Evolutionary conservation across 64 coral and sea anemone species (phyloP), one percentile per base, ranked within the genome.

Genomic region (Montipora foliosa): DNA sequence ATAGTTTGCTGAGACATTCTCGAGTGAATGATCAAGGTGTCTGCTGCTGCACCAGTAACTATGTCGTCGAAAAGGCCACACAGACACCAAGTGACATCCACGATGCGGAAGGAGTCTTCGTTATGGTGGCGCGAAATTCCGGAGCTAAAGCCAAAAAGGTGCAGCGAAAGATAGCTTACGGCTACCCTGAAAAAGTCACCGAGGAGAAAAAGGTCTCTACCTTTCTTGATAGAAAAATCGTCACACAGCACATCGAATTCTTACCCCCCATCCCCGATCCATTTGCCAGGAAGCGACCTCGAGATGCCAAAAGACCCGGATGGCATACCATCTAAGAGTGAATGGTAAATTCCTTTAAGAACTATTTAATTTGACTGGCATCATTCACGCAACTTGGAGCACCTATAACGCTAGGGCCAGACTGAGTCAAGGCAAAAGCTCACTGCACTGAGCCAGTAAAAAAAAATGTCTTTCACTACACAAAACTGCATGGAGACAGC

Each of bases 11-110:
- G 3, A 66, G 82, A 5, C 44, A 49, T 5, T 15, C 59, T 60
- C 81, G 81, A 19, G 44, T 37, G n/a, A 84, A 64, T 64, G 3
- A 68, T 47, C 44, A 6, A 17, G 61, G 64, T 20, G 7, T 77
- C 1, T 89, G 15, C 76, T 89, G 10, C 52, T 61, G 19, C 59
- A 89, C 87, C 46, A 93, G 92, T 74, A 88, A 67, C 58, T 93
- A 88, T 44, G 57, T 93, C 37, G 92, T 93, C 1, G 92, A 93
- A 48, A 93, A 93, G 74, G 92, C 92, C n/a, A 93, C 92, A 4
- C 92, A 93, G 52, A 93, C 92, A 13, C 92, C 92, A 8, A 79
- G 79, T 70, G 67, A 88, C 4, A 50, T 66, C 47, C 92, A 93
- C 75, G 84, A 87, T 11, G 80, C 67, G 14, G 92, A 93, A 93